phyloP scores from a whole-genome alignment of 2,113 vertebrate genomes.

The Triplophysa rosa region DNA sequence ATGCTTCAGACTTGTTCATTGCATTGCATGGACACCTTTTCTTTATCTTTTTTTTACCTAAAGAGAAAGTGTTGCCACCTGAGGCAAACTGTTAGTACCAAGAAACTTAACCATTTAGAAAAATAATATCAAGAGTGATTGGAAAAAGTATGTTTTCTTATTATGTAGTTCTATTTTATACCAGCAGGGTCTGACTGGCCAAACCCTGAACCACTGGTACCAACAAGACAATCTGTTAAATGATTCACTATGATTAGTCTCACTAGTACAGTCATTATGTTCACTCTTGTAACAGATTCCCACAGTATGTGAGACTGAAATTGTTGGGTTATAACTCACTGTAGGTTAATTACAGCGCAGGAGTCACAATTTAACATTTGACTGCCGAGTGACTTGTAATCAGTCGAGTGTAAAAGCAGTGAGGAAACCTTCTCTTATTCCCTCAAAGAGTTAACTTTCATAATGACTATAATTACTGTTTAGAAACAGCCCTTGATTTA shows the following conservation, averaged over 20 bases:
- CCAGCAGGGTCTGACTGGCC: background rate
- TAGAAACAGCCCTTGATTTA: conserved; percentile 24
- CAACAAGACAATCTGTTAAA: background rate
- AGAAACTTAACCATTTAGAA: too few species aligned
- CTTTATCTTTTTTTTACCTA: too few species aligned
- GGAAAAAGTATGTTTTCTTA: too few species aligned
- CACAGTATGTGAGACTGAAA: background rate
- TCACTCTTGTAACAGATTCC: background rate
- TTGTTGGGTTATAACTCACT: background rate
- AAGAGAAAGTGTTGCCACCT: too few species aligned
- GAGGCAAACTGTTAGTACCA: too few species aligned
- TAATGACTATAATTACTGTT: conserved; percentile 31
- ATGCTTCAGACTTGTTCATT: too few species aligned
- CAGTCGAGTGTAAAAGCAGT: background rate
- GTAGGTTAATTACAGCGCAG: background rate
- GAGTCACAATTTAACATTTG: conserved; percentile 12
- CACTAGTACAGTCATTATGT: background rate
- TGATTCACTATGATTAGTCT: background rate
- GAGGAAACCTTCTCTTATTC: conserved; percentile 1
- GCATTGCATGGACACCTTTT: too few species aligned
- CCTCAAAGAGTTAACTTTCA: conserved; percentile 24
- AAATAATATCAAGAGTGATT: too few species aligned
- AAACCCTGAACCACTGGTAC: background rate
- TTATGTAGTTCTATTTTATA: too few species aligned
- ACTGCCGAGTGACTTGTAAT: conserved; percentile 26